Base-by-base conservation (phyloP, 2,797 vertebrate species). In the Sylvilagus floridanus region DNA sequence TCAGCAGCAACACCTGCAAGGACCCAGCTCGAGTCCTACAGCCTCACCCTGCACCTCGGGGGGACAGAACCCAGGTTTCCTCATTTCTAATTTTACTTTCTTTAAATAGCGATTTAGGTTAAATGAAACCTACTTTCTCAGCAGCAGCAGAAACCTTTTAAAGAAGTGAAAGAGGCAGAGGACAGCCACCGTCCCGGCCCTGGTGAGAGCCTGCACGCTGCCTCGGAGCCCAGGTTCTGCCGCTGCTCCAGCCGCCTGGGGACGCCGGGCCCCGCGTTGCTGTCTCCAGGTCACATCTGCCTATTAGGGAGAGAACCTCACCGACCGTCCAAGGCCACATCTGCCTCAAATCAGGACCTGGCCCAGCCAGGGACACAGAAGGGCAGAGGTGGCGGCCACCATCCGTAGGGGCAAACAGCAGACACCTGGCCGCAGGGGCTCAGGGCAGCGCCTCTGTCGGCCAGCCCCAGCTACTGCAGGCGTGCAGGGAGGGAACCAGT, bases 91-190 rank as follows among this genome's bases (percentile, higher is more conserved):
- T 28, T 88, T 91, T 63, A 37, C 76, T 24, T 77, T 82, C n/a
- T 90, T 86, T 35, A 86, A 7, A 5, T 60, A 72, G 72, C 88
- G 35, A 54, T 21, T 47, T 84, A 35, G 66, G 28, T 73, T 42
- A 85, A 90, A 88, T 28, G 65, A 83, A 76, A 82, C 7, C 37
- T 78, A 19, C 35, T 28, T 91, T 66, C 42, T 89, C 24, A 22
- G 8, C 57, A 63, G 54, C 63, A 65, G n/a, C 0, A 77, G 78
- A 82, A 73, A 6, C 21, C 17, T 81, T 88, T 50, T 37, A 47
- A 37, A 26, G 52, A 63, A 30, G 30, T 50, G 62, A n/a, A 72
- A 88, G 32, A 81, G 26, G 47, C 35, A 47, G 69, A 85, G 66
- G 66, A 89, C 62, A 42, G 7, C 7, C n/a, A 52, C 2, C 42